Evolutionary conservation across 2,797 vertebrate genomes (phyloP).

Genomic region (Spheniscus humboldti): DNA sequence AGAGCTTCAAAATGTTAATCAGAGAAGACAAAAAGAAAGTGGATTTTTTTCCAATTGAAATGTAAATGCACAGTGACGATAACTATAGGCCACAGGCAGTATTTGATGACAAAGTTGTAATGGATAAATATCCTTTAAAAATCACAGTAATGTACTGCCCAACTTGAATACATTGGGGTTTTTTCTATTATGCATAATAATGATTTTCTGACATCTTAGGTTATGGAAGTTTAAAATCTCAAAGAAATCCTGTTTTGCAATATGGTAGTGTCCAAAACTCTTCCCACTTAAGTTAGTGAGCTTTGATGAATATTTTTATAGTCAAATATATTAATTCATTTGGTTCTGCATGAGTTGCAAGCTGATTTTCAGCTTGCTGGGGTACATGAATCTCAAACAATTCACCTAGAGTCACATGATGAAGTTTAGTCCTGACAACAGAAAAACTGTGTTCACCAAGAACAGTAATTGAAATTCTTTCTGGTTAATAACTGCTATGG

Average conservation of each 20-base stretch:
- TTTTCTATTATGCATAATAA: slow-evolving; percentile 24
- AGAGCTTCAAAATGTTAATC: slow-evolving; percentile 81
- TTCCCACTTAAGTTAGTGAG: neutral
- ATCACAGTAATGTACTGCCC: slow-evolving; percentile 43
- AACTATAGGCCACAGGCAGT: slow-evolving; percentile 77
- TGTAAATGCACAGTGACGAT: slow-evolving; percentile 75
- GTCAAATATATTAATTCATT: neutral
- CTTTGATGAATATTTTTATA: neutral
- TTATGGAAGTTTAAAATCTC: slow-evolving; percentile 1
- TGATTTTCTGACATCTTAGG: neutral
- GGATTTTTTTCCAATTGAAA: slow-evolving; percentile 76
- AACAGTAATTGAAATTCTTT: neutral
- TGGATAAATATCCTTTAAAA: slow-evolving; percentile 78
- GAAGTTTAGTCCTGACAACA: neutral
- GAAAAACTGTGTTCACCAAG: neutral
- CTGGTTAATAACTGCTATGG: neutral
- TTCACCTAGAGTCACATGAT: neutral
- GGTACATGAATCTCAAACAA: neutral
- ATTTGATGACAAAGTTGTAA: slow-evolving; percentile 80
- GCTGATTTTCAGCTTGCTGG: neutral
- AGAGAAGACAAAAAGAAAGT: slow-evolving; percentile 81
- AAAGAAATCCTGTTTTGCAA: neutral
- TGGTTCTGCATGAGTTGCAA: neutral
- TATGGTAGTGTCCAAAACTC: neutral
- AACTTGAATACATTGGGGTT: slow-evolving; percentile 54